Evolutionary conservation across 2,797 vertebrate species (phyloP), one percentile per base, ranked within the genome.

Genomic region (Ctenopoma kingsleyae): DNA sequence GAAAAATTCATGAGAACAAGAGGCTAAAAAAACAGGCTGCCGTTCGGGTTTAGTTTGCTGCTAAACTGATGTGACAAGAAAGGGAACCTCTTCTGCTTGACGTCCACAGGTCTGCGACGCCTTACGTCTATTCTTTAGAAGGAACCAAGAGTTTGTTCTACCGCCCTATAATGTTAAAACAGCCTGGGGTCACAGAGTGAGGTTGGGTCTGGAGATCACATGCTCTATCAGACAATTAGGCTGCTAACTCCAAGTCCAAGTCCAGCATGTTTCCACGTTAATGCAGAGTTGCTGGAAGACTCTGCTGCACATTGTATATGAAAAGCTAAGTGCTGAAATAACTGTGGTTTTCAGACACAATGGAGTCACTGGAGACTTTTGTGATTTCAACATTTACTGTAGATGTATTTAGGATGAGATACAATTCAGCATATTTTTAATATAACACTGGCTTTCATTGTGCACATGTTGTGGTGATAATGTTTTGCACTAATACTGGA

Each of bases 61-160:
- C 75, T 90, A 84, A 91, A 87, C 71, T 67, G 81, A 89, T 91
- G 56, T 86, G 91, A 93, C 85, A 85, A 74, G 74, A 65, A 63
- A 61, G 66, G 70, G 78, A 85, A 82, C 41, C 64, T 78, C 63
- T 82, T 81, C 67, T 77, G 59, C 58, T 59, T 48, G 60, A 63
- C 4, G 8, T 80, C 67, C 76, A 71, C 58, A 5, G 61, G 52
- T 50, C 50, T 52, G 60, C 38, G 2, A 3, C 2, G 30, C 46
- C 63, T 71, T 64, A 77, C 22, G 19, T 50, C 36, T 59, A 58
- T 56, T 75, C 76, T 75, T 59, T 43, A 51, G 25, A 65, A 77
- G 35, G 55, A 52, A 30, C 22, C 16, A 12, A 43, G 52, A 57
- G 43, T 76, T 66, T 59, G 17, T 61, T 55, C 53, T 13, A 13